Percentiles rank a stretch among this genome's conserved stretches.
phyloP scores from a whole-genome alignment of 2,113 vertebrate species.

The Cheilinus undulatus region DNA sequence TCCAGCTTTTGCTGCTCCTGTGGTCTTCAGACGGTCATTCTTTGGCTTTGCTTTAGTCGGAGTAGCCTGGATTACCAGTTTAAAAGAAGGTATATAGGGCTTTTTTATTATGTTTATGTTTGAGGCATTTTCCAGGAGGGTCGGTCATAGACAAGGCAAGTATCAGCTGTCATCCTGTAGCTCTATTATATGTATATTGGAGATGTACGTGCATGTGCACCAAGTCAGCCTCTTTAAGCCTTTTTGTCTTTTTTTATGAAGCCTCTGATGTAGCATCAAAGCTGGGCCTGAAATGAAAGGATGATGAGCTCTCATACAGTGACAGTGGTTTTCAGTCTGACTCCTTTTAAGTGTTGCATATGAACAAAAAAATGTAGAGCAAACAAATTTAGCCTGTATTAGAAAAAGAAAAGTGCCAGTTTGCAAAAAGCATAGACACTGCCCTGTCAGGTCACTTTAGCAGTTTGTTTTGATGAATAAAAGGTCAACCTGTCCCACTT shows the following conservation, averaged over 20 bases:
- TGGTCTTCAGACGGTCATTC: conserved; percentile 26
- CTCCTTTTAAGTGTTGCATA: conserved; percentile 24
- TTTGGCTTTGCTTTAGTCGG: neutral
- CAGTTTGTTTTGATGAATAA: conserved; percentile 35
- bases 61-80: conserved; percentile 22
- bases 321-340: conserved; percentile 13
- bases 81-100: conserved; percentile 9
- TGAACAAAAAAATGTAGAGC: conserved; percentile 14
- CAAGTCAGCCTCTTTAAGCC: conserved; percentile 12
- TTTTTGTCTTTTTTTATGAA: neutral
- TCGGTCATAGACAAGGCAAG: conserved; percentile 9
- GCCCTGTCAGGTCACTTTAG: conserved; percentile 41
- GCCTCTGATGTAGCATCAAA: conserved; percentile 47
- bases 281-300: conserved; percentile 27
- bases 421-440: conserved; percentile 13
- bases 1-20: conserved; percentile 14
- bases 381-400: conserved; percentile 31
- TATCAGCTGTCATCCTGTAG: neutral
- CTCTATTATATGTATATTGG: conserved; percentile 9
- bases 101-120: conserved; percentile 24
- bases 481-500: conserved; percentile 61
- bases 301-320: conserved; percentile 7
- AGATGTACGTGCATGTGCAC: conserved; percentile 1
- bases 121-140: conserved; percentile 4
- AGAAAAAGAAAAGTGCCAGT: conserved; percentile 16